Conservation (phyloP, 1,140 invertebrate species). For the Brachionus angularis region DNA sequence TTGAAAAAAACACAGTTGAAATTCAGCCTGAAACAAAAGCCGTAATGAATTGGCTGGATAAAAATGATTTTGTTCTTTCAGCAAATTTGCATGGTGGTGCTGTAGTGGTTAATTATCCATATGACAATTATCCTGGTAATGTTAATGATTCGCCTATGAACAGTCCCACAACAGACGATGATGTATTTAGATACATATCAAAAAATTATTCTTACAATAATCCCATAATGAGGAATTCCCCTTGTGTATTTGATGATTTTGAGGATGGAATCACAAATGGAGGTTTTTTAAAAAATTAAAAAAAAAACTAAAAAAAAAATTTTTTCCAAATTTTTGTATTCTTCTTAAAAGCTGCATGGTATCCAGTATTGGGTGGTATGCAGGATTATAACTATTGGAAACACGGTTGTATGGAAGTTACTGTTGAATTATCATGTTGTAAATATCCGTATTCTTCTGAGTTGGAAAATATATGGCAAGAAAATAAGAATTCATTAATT, state of each 20-base stretch:
- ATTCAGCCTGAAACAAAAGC: conserved; percentile 80
- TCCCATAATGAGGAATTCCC: not conserved
- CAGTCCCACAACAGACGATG: not conserved
- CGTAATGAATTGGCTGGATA: conserved; percentile 82
- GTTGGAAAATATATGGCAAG: not conserved
- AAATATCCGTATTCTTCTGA: conserved; percentile 70
- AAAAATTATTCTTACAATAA: not conserved
- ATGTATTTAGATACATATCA: not conserved
- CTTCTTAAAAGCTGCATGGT: no score
- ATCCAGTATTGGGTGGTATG: conserved; percentile 67
- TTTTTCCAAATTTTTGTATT: no score
- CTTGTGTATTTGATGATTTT: not conserved
- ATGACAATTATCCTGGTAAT: not conserved
- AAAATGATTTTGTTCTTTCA: conserved; percentile 84
- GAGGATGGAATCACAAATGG: conserved; percentile 1
- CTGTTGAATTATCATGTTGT: conserved; percentile 90
- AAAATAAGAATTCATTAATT: not conserved
- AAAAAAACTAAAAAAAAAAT: no score
- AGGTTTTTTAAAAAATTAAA: no score
- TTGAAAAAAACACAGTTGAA: no score
- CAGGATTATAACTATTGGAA: conserved; percentile 97
- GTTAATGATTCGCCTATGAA: not conserved
- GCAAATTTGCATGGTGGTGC: conserved; percentile 93
- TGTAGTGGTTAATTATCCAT: conserved; percentile 80
- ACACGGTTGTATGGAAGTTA: conserved; percentile 96